A percentile compares a stretch with the other conserved stretches of the same genome.
These are phyloP conservation scores for Aphodius sticticus DNA, from an alignment of 2,888 invertebrate species.

Conservation along the genomic window DNA sequence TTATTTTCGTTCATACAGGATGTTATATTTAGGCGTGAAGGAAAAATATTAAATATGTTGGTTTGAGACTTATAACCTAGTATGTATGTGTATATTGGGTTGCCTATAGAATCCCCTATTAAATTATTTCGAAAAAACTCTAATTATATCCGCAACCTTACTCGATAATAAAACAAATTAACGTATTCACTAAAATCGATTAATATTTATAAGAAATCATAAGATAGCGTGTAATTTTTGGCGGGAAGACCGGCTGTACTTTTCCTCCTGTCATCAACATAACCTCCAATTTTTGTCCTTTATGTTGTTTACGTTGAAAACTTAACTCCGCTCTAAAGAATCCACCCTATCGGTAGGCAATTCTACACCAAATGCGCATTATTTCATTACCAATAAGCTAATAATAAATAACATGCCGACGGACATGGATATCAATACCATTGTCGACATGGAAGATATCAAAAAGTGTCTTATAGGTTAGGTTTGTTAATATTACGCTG, in stretches of 20 bases:
- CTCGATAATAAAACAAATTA: background rate
- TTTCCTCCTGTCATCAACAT: background rate
- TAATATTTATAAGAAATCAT: background rate
- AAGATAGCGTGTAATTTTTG: background rate
- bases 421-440: background rate
- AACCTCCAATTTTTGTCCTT: background rate
- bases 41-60: too few relatives aligned
- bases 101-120: background rate
- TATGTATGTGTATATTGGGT: background rate
- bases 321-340: background rate
- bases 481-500: background rate
- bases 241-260: background rate
- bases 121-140: background rate
- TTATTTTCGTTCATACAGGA: too few relatives aligned
- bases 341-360: background rate
- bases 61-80: too few relatives aligned
- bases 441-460: slow-evolving; percentile 11
- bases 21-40: too few relatives aligned
- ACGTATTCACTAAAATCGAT: background rate
- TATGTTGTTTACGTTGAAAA: background rate
- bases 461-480: slow-evolving; percentile 31
- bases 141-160: background rate
- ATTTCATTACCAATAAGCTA: background rate
- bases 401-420: background rate
- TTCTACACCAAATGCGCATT: background rate